Evolutionary conservation across 2,113 vertebrate genomes (phyloP).

Genomic region (Malurus alboscapulatus): DNA sequence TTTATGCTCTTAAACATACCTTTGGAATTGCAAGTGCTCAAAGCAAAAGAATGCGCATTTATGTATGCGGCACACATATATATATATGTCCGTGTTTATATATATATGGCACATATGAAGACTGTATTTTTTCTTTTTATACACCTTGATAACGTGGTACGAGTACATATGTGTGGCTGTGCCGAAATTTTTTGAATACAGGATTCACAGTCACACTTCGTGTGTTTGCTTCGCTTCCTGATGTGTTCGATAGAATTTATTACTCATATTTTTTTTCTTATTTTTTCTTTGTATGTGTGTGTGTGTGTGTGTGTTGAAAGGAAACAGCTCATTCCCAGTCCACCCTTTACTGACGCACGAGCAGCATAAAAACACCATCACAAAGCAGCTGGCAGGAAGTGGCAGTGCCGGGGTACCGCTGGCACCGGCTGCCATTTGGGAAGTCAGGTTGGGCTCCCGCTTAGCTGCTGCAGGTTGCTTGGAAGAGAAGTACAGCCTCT

Average conservation of each 20-base stretch:
- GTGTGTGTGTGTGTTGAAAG: neutral
- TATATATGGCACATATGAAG: neutral
- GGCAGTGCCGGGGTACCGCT: neutral
- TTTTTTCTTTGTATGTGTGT: accelerated
- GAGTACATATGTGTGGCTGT: neutral
- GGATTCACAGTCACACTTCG: neutral
- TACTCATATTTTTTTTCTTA: neutral
- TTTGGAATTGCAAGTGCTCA: neutral
- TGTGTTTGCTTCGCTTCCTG: neutral
- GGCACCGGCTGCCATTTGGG: neutral
- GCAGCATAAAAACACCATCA: neutral
- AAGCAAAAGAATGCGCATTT: neutral
- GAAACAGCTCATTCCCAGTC: neutral
- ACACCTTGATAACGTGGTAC: neutral
- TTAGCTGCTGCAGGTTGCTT: neutral
- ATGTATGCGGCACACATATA: neutral
- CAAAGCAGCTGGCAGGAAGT: neutral
- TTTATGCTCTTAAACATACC: neutral
- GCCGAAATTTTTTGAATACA: neutral
- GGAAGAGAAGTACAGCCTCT: neutral
- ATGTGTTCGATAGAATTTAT: neutral
- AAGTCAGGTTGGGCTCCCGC: neutral
- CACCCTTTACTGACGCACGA: neutral
- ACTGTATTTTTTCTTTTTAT: neutral
- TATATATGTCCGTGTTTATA: neutral